Evolutionary conservation across 2,888 invertebrate species (phyloP).

Genomic region (Pomacea canaliculata): DNA sequence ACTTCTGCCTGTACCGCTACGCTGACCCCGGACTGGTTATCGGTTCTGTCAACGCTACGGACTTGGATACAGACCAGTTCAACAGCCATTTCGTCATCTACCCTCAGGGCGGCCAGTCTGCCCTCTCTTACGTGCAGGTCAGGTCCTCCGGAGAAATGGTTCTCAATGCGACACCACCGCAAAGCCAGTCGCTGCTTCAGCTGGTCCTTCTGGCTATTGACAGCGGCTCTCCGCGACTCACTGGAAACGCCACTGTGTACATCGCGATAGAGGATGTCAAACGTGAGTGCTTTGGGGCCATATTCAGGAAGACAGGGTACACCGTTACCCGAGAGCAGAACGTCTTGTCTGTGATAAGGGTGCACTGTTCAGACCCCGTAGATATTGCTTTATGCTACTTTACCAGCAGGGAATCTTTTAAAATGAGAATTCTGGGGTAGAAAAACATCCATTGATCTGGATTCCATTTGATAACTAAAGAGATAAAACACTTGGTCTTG

Average conservation of each 20-base stretch:
- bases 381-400: too few relatives aligned
- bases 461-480: too few relatives aligned
- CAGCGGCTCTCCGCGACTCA: slow-evolving; percentile 47
- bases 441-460: too few relatives aligned
- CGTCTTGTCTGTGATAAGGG: too few relatives aligned
- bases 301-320: neutral
- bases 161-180: slow-evolving; percentile 33
- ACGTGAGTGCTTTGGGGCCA: slow-evolving; percentile 44
- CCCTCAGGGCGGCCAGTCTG: slow-evolving; percentile 1
- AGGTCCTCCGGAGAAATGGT: slow-evolving; percentile 10
- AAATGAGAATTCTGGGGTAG: too few relatives aligned
- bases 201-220: slow-evolving; percentile 49
- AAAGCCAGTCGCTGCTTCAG: slow-evolving; percentile 27
- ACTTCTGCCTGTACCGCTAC: slow-evolving; percentile 44
- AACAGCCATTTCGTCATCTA: slow-evolving; percentile 43
- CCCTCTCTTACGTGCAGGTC: slow-evolving; percentile 12
- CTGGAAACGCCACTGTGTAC: slow-evolving; percentile 37
- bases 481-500: too few relatives aligned
- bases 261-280: slow-evolving; percentile 42
- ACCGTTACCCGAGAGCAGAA: neutral
- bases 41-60: slow-evolving; percentile 43
- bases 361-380: too few relatives aligned
- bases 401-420: too few relatives aligned
- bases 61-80: slow-evolving; percentile 43
- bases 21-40: slow-evolving; percentile 39